Evolutionary conservation across 1,140 invertebrate species (phyloP).

Genomic region (Pseudomyrmex sp.): DNA sequence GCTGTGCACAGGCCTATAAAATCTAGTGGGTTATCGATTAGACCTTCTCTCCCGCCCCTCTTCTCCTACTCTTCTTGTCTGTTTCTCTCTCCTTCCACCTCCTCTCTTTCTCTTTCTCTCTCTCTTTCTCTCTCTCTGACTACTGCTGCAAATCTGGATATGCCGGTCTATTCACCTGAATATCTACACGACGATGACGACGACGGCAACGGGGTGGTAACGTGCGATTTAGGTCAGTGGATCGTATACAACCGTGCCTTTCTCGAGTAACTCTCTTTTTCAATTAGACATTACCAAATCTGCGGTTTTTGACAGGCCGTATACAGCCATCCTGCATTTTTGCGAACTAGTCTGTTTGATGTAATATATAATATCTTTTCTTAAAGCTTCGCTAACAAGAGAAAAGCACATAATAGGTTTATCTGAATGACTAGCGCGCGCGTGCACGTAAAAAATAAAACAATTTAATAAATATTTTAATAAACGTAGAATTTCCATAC

Average conservation of each 20-base stretch:
- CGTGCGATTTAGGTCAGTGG: conserved; percentile 81
- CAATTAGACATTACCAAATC: conserved; percentile 77
- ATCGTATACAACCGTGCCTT: conserved; percentile 79
- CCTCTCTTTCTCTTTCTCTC: too few species aligned
- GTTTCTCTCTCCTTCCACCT: too few species aligned
- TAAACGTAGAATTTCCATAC: too few species aligned
- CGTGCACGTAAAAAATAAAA: too few species aligned
- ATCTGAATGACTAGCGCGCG: too few species aligned
- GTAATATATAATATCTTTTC: not conserved
- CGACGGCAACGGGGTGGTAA: conserved; percentile 29
- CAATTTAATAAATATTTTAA: too few species aligned
- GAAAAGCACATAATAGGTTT: too few species aligned
- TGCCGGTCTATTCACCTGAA: conserved; percentile 78
- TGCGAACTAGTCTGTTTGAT: not conserved
- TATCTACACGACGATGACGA: conserved; percentile 63
- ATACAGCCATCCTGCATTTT: conserved; percentile 7
- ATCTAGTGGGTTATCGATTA: conserved; percentile 82
- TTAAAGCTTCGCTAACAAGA: too few species aligned
- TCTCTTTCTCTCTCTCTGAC: conserved; percentile 61
- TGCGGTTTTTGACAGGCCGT: conserved; percentile 62
- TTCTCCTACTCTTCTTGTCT: conserved; percentile 63
- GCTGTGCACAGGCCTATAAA: conserved; percentile 70
- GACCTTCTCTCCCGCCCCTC: conserved; percentile 21
- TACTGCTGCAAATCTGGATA: conserved; percentile 81
- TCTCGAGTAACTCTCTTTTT: conserved; percentile 77